Percentiles rank a stretch among this genome's conserved stretches.
Conservation (phyloP, 2,888 invertebrate genomes). For the Neoaliturus tenellus region DNA sequence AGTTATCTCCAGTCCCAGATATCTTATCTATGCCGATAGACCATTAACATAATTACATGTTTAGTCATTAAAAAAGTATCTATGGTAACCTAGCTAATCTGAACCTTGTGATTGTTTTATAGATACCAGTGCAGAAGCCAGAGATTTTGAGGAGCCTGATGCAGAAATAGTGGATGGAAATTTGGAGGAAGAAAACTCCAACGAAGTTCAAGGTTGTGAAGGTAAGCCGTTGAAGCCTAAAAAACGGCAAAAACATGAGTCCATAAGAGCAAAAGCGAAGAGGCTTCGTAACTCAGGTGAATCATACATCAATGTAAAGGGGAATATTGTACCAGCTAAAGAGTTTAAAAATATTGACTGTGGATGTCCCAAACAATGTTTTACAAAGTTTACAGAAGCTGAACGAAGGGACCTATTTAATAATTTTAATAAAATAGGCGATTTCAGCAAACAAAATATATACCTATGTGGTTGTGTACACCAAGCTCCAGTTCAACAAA, state of each 20-base stretch:
- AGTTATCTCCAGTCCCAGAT: too few relatives aligned
- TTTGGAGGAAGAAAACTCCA: not conserved
- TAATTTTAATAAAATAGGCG: conserved; percentile 50
- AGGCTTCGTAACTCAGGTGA: conserved; percentile 51
- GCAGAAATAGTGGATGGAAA: conserved; percentile 16
- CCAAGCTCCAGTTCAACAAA: conserved; percentile 43
- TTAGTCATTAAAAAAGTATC: too few relatives aligned
- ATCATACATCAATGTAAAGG: conserved; percentile 54
- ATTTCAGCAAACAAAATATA: conserved; percentile 55
- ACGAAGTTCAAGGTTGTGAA: conserved; percentile 49
- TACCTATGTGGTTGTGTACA: conserved; percentile 53
- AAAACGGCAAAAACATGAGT: conserved; percentile 50
- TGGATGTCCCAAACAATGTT: conserved; percentile 53
- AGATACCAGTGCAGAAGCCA: too few relatives aligned
- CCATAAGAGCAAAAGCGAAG: conserved; percentile 46
- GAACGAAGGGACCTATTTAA: conserved; percentile 45
- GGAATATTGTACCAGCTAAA: conserved; percentile 56
- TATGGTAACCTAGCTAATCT: too few relatives aligned
- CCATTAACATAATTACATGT: too few relatives aligned
- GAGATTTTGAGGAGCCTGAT: too few relatives aligned
- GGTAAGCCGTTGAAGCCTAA: conserved; percentile 49
- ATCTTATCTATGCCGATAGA: too few relatives aligned
- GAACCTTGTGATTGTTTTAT: too few relatives aligned
- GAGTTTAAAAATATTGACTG: conserved; percentile 48
- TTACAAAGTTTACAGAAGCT: conserved; percentile 42